A percentile compares a stretch with the other conserved stretches of the same genome.
Evolutionary conservation across 2,113 vertebrate species (phyloP).

Genomic region (Paramisgurnus dabryanus): DNA sequence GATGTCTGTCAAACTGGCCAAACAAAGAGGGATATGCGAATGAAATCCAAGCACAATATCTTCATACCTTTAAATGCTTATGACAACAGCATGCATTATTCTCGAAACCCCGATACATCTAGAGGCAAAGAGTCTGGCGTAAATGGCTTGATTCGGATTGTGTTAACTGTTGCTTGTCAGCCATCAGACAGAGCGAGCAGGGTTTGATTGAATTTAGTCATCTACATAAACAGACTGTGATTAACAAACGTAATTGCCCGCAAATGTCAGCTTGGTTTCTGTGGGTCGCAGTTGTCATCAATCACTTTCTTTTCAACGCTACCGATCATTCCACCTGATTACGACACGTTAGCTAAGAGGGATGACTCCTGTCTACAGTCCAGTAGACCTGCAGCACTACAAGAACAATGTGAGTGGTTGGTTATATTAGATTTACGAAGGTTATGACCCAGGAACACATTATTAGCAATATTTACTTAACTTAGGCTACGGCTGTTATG

Average conservation of each 20-base stretch:
- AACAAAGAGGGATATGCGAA: neutral
- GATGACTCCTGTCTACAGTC: constrained; percentile 5
- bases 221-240: constrained; percentile 53
- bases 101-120: neutral
- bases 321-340: constrained; percentile 36
- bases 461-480: neutral
- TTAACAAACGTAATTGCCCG: constrained; percentile 48
- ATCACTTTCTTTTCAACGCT: constrained; percentile 14
- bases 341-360: constrained; percentile 35
- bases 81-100: neutral
- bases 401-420: neutral
- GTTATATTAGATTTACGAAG: no score
- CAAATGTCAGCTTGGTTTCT: constrained; percentile 49
- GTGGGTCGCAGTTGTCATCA: constrained; percentile 35
- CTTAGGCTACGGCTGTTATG: no score
- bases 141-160: constrained; percentile 20
- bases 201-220: constrained; percentile 51
- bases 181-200: constrained; percentile 1
- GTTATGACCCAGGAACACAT: no score
- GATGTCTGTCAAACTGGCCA: neutral
- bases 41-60: neutral
- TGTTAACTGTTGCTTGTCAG: constrained; percentile 27
- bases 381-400: neutral
- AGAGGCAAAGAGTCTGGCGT: neutral
- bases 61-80: neutral